Percentiles rank a stretch among this genome's conserved stretches.
Evolutionary conservation across 2,888 invertebrate genomes (phyloP).

Genomic region (Mechanitis messenoides): DNA sequence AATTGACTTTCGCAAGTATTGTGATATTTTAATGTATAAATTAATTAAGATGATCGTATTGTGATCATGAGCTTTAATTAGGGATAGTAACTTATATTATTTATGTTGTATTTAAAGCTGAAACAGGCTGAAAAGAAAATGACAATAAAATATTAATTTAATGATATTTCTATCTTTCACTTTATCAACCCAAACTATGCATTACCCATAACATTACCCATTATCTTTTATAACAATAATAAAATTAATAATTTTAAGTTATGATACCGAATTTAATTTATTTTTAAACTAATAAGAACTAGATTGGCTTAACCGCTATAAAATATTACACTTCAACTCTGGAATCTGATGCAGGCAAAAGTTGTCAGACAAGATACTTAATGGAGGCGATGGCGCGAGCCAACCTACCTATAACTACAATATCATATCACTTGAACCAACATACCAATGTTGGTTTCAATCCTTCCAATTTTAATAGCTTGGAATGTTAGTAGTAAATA

Average conservation of each 20-base stretch:
- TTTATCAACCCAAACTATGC: constrained; percentile 14
- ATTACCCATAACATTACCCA: neutral
- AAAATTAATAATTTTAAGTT: neutral
- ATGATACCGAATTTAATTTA: constrained; percentile 9
- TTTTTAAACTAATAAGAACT: constrained; percentile 37
- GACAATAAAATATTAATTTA: constrained; percentile 51
- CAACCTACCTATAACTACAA: constrained; percentile 25
- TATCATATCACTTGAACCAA: constrained; percentile 19
- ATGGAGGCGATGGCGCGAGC: constrained; percentile 35
- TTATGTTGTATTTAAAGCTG: constrained; percentile 36
- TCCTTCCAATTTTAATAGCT: constrained; percentile 1
- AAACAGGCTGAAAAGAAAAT: constrained; percentile 25
- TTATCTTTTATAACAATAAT: neutral
- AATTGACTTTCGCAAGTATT: constrained; percentile 47
- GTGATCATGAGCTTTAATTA: constrained; percentile 73
- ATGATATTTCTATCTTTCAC: constrained; percentile 49
- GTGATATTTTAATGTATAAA: constrained; percentile 68
- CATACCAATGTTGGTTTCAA: constrained; percentile 19
- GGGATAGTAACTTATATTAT: constrained; percentile 57
- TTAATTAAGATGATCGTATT: constrained; percentile 50
- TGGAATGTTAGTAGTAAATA: neutral
- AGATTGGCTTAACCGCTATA: constrained; percentile 40
- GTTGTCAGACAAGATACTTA: constrained; percentile 53
- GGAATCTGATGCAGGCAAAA: constrained; percentile 46
- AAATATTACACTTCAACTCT: constrained; percentile 37